A percentile compares a stretch with the other conserved stretches of the same genome.
phyloP scores from a whole-genome alignment of 1,140 invertebrate species.

The Tetramorium simillimum region DNA sequence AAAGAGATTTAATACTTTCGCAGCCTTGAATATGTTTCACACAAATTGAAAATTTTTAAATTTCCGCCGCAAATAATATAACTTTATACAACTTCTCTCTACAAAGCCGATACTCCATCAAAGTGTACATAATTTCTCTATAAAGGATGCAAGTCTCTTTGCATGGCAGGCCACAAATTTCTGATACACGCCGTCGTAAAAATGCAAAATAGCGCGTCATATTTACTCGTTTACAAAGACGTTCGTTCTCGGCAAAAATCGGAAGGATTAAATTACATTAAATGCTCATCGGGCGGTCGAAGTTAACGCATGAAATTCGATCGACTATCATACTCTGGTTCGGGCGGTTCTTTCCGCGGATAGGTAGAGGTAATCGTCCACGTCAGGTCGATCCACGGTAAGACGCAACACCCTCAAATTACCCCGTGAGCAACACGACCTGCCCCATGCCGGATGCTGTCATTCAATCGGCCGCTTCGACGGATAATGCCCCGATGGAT shows the following conservation, averaged over 20 bases:
- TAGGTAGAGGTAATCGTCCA: conserved; percentile 40
- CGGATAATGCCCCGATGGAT: conserved; percentile 32
- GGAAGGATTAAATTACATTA: conserved; percentile 39
- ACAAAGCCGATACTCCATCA: background rate
- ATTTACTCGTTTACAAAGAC: conserved; percentile 24
- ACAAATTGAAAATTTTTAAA: background rate
- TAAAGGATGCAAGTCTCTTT: background rate
- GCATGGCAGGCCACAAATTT: background rate
- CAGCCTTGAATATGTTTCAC: background rate
- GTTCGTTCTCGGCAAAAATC: conserved; percentile 13
- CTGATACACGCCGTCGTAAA: background rate
- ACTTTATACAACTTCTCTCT: conserved; percentile 1
- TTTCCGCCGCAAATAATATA: conserved; percentile 14
- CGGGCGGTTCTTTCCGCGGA: conserved; percentile 8
- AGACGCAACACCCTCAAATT: conserved; percentile 54
- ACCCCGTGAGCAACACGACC: conserved; percentile 38
- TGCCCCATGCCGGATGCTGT: conserved; percentile 38
- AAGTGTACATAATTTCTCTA: background rate
- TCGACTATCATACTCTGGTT: conserved; percentile 3
- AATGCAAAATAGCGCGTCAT: conserved; percentile 20
- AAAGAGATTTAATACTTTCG: background rate
- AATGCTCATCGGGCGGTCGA: background rate
- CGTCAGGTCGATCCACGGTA: conserved; percentile 38
- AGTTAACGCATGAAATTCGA: conserved; percentile 32
- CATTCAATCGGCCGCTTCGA: conserved; percentile 45